Conservation (phyloP, 2,888 invertebrate genomes). For the Nemotelus pantherinus region DNA sequence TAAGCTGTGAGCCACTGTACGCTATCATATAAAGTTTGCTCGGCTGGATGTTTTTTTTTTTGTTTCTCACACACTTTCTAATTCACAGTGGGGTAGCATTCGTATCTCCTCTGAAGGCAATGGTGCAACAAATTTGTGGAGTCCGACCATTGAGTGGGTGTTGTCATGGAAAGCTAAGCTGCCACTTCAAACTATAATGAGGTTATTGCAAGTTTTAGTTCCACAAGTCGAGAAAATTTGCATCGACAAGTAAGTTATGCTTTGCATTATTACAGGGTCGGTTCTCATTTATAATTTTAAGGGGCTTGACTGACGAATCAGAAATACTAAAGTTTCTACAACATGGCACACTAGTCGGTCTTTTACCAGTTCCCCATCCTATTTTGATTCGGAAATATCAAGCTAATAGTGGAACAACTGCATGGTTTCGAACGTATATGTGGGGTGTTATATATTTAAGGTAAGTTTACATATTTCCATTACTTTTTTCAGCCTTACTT, state of each 20-base stretch:
- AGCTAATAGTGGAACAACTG: slow-evolving; percentile 97
- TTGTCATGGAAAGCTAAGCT: slow-evolving; percentile 95
- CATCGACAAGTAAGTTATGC: slow-evolving; percentile 88
- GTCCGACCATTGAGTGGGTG: slow-evolving; percentile 97
- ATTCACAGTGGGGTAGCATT: slow-evolving; percentile 64
- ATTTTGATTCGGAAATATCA: slow-evolving; percentile 99
- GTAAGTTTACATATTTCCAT: slow-evolving; percentile 62
- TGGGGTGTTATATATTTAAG: slow-evolving; percentile 99
- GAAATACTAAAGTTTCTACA: slow-evolving; percentile 99
- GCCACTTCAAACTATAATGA: slow-evolving; percentile 98
- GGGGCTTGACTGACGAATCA: slow-evolving; percentile 98
- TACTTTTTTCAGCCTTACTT: slow-evolving; percentile 5
- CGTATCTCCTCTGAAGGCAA: slow-evolving; percentile 64
- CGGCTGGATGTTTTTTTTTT: neutral
- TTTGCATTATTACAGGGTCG: neutral
- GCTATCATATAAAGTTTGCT: no score
- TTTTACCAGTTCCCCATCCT: slow-evolving; percentile 98
- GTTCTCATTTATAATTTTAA: slow-evolving; percentile 59
- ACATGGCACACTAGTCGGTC: slow-evolving; percentile 96
- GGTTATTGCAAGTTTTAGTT: slow-evolving; percentile 96
- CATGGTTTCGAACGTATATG: slow-evolving; percentile 99
- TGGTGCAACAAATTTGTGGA: slow-evolving; percentile 68
- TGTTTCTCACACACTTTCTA: neutral
- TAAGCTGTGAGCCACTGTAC: no score
- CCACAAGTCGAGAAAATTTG: slow-evolving; percentile 99